Evolutionary conservation across 2,797 vertebrate species (phyloP), one percentile per base, ranked within the genome.

Genomic region (Vespertilio murinus): DNA sequence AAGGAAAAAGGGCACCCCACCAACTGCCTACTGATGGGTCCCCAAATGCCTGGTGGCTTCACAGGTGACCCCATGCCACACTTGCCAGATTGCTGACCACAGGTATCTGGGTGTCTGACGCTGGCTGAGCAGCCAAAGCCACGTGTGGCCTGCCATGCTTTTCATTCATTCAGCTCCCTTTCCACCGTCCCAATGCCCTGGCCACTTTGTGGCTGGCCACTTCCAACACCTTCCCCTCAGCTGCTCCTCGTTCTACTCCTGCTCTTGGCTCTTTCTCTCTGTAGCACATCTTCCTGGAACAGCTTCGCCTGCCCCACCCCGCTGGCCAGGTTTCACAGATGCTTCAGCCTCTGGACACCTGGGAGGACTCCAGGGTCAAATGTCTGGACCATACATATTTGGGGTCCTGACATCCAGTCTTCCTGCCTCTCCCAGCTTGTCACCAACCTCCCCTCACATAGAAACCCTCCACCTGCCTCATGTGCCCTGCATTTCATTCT

Each of bases 321-420:
- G 0, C 2, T 2, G 42, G 14, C 54, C 33, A 20, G 14, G 3
- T 20, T 12, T 28, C 70, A 6, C 38, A 54, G 35, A 12, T 6
- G 17, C n/a, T 23, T 23, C 71, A 5, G 22, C 49, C 38, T 28
- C 25, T 4, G 11, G 82, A 47, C 25, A 40, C 59, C 22, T 56
- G 22, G 22, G 54, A 56, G 23, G 54, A 56, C 9, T 23, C 22
- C 54, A 22, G 47, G 22, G 1, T 7, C 73, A 28, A 10, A 35
- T 2, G 8, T 30, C 33, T 12, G 18, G 47, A 47, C 30, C 12
- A 0, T 6, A 2, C 16, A 0, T 6, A 1, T 0, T 2, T 8
- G 17, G 8, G 11, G 20, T 11, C 61, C 45, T 4, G 2, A 6
- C 1, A 0, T 17, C 14, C 9, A 1, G 9, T 23, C 8, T 7